Percentiles rank a stretch among this genome's conserved stretches.
Conservation (phyloP, 1,140 invertebrate genomes). For the Papilio dardanus region DNA sequence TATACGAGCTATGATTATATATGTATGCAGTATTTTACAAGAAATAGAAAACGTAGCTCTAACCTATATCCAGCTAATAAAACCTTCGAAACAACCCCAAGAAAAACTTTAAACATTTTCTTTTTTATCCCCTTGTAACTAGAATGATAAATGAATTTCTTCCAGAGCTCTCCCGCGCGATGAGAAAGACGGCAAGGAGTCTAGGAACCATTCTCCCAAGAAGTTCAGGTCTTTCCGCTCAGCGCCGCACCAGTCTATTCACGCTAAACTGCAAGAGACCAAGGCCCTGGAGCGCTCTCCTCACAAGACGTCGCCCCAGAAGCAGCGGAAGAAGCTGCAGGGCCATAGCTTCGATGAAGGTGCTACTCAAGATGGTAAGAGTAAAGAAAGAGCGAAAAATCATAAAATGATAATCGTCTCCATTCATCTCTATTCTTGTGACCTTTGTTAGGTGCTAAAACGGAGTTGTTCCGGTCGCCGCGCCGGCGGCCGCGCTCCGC, state of each 20-base stretch:
- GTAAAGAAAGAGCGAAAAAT: not conserved
- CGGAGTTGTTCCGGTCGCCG: slow-evolving; percentile 85
- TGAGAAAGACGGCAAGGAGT: slow-evolving; percentile 93
- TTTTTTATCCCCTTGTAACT: not conserved
- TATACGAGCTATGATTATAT: slow-evolving; percentile 19
- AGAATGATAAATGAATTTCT: slow-evolving; percentile 14
- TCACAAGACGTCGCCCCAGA: slow-evolving; percentile 79
- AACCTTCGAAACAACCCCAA: not conserved
- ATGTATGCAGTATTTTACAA: slow-evolving; percentile 13
- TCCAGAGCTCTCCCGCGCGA: slow-evolving; percentile 90
- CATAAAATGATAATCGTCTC: not conserved
- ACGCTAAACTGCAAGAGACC: slow-evolving; percentile 80
- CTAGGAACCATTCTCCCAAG: slow-evolving; percentile 86
- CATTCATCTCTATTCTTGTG: not conserved
- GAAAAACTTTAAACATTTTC: not conserved
- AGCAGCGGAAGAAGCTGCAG: slow-evolving; percentile 80
- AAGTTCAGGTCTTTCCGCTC: slow-evolving; percentile 83
- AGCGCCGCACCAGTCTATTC: slow-evolving; percentile 80
- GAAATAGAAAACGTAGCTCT: not conserved
- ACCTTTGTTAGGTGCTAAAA: slow-evolving; percentile 56
- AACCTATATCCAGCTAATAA: not conserved
- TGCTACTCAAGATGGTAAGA: slow-evolving; percentile 71
- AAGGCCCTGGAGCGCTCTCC: slow-evolving; percentile 73
- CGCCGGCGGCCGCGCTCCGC: slow-evolving; percentile 88
- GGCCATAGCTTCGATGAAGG: slow-evolving; percentile 80